Base-by-base conservation (phyloP, 2,797 vertebrate genomes). In the Siniperca scherzeri region DNA sequence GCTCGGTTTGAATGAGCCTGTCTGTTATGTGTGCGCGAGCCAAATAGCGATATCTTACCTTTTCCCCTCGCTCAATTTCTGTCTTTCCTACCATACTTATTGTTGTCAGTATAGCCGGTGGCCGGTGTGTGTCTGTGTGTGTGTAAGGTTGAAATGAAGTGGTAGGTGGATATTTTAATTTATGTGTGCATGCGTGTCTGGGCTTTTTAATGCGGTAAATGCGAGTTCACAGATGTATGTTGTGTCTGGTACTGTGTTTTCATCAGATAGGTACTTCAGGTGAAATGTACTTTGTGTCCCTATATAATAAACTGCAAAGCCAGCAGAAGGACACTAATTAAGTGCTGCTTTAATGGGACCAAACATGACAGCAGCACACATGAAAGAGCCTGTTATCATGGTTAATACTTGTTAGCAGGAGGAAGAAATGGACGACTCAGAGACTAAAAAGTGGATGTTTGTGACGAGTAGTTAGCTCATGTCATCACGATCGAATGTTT, bases 1-100 rank as follows among this genome's bases (percentile, higher is more conserved):
- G 79, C 84, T 53, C 84, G 42, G 82, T 89, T 89, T 89, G 87
- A 89, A 88, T 84, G 81, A 80, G 80, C 71, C 86, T 75, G 80
- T 88, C 89, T 86, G 71, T 86, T 83, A 64, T 40, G 78, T 82
- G 78, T 61, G 79, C 50, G 67, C 25, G 3, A 78, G 87, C 83
- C 81, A 78, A 90, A 90, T 60, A 69, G 60, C 80, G 81, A 90
- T 86, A 87, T 84, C 77, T 85, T 77, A 81, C 80, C 81, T 74
- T 66, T 71, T 81, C 74, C 42, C 78, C 70, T 82, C 22, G 22
- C 83, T 82, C 75, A 74, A 22, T 80, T 89, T 85, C 83, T 78
- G 53, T 70, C 77, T 87, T 71, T 71, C 74, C 68, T 50, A 40
- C 38, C 64, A 25, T 27, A 52, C 70, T 73, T 80, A 55, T 55